Conservation (phyloP, 2,888 invertebrate species). For the Drosophila koepferae region DNA sequence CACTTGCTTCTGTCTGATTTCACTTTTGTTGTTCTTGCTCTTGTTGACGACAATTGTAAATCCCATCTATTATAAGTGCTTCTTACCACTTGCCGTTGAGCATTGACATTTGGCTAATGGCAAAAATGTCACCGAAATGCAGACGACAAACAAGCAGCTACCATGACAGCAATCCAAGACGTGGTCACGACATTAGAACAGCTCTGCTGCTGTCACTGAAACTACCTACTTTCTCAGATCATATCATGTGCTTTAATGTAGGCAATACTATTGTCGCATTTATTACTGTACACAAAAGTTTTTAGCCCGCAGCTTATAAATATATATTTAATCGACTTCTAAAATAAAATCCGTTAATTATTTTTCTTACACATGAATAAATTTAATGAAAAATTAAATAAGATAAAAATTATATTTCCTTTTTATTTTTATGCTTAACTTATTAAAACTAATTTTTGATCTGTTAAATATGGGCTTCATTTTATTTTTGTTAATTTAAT, state of each 20-base stretch:
- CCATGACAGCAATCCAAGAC: constrained; percentile 40
- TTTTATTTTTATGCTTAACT: neutral
- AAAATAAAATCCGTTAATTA: constrained; percentile 21
- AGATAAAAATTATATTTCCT: neutral
- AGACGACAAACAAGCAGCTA: constrained; percentile 67
- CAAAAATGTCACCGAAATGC: constrained; percentile 78
- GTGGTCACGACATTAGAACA: constrained; percentile 30
- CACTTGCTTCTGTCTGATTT: constrained; percentile 16
- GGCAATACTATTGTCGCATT: constrained; percentile 38
- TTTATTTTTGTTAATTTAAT: neutral
- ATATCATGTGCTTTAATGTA: constrained; percentile 12
- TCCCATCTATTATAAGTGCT: constrained; percentile 80
- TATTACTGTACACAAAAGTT: constrained; percentile 38
- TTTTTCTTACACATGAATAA: constrained; percentile 6
- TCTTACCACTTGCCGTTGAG: constrained; percentile 75
- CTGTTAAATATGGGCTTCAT: too few relatives aligned
- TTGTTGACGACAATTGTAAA: constrained; percentile 71
- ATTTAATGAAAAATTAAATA: constrained; percentile 4
- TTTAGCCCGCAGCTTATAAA: constrained; percentile 32
- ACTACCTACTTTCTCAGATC: constrained; percentile 5
- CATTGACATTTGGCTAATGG: constrained; percentile 80
- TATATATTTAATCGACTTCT: constrained; percentile 9
- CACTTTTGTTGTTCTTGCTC: constrained; percentile 31
- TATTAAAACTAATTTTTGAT: too few relatives aligned
- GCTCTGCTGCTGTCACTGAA: constrained; percentile 17